Base-by-base conservation (phyloP, 1,140 invertebrate genomes). In the Acromyrmex echinatior region DNA sequence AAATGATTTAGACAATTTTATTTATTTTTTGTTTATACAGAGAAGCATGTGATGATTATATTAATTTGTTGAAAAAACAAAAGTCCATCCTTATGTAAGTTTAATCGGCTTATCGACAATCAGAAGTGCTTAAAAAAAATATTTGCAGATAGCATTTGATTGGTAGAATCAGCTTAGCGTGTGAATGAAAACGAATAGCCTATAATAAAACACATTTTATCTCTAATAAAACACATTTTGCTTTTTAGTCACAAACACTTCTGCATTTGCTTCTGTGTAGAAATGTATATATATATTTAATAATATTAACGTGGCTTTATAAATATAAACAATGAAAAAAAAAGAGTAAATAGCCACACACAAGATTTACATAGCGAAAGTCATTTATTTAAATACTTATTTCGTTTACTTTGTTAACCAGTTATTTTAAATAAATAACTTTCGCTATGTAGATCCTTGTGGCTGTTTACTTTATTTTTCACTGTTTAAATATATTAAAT, bases 71-170 rank as follows among this genome's bases (percentile, higher is more conserved):
- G 7, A 18, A 28, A 49, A 80, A 53, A 53, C 0, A 70, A 2
- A 53, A 31, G 9, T 68, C 16, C 14, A 9, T 18, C n/a, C 51
- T 28, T 70, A n/a, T 70, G 2, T 68, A 53, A 51, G 9, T 53
- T 35, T 53, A 68, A 80, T 80, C 9, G 77, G 31, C 5, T 80
- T 80, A 80, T 68, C 31, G n/a, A 51, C 1, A 70, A 39, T 9
- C 18, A 18, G 31, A 31, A 1, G 3, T 56, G 25, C 7, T 31
- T 39, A 31, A n/a, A 49, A 14, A 31, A 53, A 70, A 68, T n/a
- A 45, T 68, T 68, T 68, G 1, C 4, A 66, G 18, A 70, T 31
- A 80, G 3, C 12, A 28, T n/a, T 78, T 65, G 4, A 65, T 78
- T 78, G 39, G 2, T n/a, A 45, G 9, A 78, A 65, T 65, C 39